These are phyloP conservation scores for Pegoplata infirma DNA, from an alignment of 2,888 invertebrate species.

Conservation along the genomic window DNA sequence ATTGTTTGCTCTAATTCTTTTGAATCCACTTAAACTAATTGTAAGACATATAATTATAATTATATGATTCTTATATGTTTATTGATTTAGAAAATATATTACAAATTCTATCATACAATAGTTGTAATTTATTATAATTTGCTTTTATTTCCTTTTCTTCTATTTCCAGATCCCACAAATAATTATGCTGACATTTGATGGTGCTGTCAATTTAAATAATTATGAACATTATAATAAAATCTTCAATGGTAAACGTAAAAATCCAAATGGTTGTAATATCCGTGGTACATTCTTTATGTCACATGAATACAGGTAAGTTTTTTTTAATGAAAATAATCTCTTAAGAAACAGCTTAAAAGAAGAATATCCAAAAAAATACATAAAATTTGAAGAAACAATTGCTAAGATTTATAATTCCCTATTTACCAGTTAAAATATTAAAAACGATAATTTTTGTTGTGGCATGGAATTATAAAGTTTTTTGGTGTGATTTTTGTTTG, in stretches of 20 bases:
- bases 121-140: slow-evolving; percentile 3
- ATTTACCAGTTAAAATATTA: no score
- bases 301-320: slow-evolving; percentile 87
- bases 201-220: slow-evolving; percentile 94
- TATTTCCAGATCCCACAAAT: slow-evolving; percentile 91
- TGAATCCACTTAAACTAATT: no score
- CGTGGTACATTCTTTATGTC: slow-evolving; percentile 96
- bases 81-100: not conserved
- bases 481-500: no score
- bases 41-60: no score
- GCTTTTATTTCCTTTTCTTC: slow-evolving; percentile 51
- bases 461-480: no score
- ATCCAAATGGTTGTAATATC: slow-evolving; percentile 93
- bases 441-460: no score
- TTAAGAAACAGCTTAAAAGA: no score
- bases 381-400: no score
- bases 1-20: no score
- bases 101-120: no score
- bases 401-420: no score
- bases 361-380: not conserved
- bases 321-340: no score
- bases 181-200: slow-evolving; percentile 94
- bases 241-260: slow-evolving; percentile 87
- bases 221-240: slow-evolving; percentile 92
- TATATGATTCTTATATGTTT: not conserved